Conservation (phyloP, 2,113 vertebrate genomes). For the Misgurnus mizolepis region DNA sequence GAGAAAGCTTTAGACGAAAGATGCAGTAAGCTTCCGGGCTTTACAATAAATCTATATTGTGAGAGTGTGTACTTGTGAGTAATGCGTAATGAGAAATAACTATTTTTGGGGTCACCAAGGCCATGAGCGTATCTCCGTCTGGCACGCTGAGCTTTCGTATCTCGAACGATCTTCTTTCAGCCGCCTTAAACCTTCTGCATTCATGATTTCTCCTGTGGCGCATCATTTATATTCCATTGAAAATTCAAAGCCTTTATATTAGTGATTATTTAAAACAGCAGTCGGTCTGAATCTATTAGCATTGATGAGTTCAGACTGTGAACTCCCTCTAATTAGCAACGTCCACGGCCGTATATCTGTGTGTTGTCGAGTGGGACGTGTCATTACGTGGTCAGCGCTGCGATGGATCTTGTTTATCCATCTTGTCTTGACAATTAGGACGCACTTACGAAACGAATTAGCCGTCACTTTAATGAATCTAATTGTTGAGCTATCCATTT, state of each 20-base stretch:
- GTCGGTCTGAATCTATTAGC: conserved; percentile 29
- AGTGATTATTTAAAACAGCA: conserved; percentile 14
- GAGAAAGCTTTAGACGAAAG: conserved; percentile 15
- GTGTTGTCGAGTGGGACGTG: not conserved
- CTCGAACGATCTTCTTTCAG: conserved; percentile 21
- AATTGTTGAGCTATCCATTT: not conserved
- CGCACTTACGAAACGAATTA: conserved; percentile 10
- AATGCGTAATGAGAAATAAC: not conserved
- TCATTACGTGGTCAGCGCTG: not conserved
- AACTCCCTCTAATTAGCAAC: conserved; percentile 14
- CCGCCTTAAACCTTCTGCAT: not conserved
- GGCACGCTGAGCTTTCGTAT: not conserved
- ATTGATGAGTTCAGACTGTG: conserved; percentile 22
- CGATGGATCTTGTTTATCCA: conserved; percentile 12
- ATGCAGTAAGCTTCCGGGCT: conserved; percentile 16
- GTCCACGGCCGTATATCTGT: not conserved
- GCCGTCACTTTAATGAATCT: conserved; percentile 2
- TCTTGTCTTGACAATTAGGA: conserved; percentile 10
- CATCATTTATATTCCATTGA: conserved; percentile 27
- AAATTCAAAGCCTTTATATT: conserved; percentile 17
- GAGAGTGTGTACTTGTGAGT: not conserved
- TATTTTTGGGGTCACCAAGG: not conserved
- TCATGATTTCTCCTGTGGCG: conserved; percentile 25
- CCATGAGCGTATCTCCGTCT: not conserved
- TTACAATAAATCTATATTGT: conserved; percentile 10